These are phyloP conservation scores for Otus sunia DNA, from an alignment of 2,113 vertebrate genomes.

Conservation along the genomic window DNA sequence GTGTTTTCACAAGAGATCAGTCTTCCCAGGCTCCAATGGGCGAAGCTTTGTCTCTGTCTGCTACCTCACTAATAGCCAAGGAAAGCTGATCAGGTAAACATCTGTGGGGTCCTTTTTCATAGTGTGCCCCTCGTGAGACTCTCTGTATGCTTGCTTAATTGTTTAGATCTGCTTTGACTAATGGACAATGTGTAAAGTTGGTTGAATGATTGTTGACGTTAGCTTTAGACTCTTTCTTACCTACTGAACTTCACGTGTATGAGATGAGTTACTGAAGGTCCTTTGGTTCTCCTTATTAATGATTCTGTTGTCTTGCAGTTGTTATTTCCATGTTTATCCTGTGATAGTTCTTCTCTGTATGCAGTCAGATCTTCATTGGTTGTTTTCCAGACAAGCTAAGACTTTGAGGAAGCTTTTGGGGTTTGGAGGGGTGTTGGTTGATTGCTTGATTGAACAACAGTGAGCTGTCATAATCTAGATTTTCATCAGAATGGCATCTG, in stretches of 20 bases:
- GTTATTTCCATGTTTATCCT: background rate
- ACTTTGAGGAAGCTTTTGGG: background rate
- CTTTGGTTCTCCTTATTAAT: background rate
- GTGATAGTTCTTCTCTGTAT: background rate
- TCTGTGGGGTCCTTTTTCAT: background rate
- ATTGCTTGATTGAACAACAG: background rate
- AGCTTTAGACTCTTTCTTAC: background rate
- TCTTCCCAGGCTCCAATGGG: background rate
- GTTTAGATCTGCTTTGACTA: background rate
- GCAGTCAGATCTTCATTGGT: background rate
- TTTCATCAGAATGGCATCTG: background rate
- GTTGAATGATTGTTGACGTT: background rate
- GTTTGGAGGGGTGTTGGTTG: background rate
- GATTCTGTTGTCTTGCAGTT: background rate
- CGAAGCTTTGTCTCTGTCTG: background rate
- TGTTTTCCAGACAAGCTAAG: background rate
- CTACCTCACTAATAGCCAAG: background rate
- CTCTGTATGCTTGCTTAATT: background rate
- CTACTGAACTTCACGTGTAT: background rate
- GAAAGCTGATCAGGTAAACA: background rate
- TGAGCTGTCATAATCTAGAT: background rate
- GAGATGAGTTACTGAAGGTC: background rate
- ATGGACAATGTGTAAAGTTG: background rate
- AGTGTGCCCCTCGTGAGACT: fast-evolving
- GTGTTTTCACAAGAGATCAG: background rate